Conservation (phyloP, 2,797 vertebrate genomes). For the Melopsittacus undulatus region DNA sequence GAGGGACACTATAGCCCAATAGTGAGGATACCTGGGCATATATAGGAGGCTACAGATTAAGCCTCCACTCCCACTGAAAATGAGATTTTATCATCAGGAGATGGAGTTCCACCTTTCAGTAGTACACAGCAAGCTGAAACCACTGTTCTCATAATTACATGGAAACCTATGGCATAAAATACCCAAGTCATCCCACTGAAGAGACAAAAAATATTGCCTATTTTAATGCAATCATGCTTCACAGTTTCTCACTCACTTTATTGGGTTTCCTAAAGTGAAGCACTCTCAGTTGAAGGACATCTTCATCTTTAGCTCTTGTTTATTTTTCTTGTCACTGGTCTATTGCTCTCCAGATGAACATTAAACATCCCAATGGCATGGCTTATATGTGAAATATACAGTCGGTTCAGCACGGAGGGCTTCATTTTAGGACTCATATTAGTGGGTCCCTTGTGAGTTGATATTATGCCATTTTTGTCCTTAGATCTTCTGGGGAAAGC, state of each 20-base stretch:
- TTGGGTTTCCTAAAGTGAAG: conserved; percentile 56
- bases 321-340: conserved; percentile 69
- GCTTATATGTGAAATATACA: conserved; percentile 57
- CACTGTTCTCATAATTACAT: not conserved
- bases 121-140: not conserved
- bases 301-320: conserved; percentile 66
- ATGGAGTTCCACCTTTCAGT: not conserved
- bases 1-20: not conserved
- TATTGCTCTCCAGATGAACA: conserved; percentile 57
- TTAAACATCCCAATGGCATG: conserved; percentile 47
- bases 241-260: conserved; percentile 42
- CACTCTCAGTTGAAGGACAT: conserved; percentile 55
- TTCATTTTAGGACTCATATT: conserved; percentile 52
- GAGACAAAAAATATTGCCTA: conserved; percentile 36
- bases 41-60: not conserved
- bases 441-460: conserved; percentile 54
- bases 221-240: conserved; percentile 47
- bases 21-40: not conserved
- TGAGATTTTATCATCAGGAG: not conserved
- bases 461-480: conserved; percentile 70
- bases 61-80: not conserved
- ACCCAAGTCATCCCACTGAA: not conserved
- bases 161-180: not conserved
- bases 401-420: conserved; percentile 54
- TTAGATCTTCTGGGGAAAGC: conserved; percentile 49